Conservation (phyloP, 2,113 vertebrate genomes). For the Empidonax traillii region DNA sequence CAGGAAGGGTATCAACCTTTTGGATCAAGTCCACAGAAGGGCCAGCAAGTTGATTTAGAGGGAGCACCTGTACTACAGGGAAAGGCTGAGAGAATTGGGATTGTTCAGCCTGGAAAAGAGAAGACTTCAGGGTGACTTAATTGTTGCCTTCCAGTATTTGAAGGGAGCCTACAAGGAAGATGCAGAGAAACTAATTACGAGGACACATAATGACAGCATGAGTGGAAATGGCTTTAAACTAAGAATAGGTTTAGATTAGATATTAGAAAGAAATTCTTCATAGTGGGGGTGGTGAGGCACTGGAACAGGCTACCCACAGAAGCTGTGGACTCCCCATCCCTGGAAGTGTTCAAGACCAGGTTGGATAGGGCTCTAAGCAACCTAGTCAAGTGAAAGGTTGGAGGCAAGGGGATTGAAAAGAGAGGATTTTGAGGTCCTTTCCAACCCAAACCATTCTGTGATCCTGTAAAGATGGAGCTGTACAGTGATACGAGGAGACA, state of each 20-base stretch:
- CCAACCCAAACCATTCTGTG: background rate
- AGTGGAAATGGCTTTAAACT: background rate
- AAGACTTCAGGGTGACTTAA: background rate
- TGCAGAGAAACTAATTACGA: background rate
- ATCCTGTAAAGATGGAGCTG: background rate
- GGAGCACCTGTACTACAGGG: background rate
- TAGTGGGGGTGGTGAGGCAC: background rate
- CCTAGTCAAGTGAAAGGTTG: too few species aligned
- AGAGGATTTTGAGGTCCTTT: too few species aligned
- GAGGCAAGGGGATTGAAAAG: too few species aligned
- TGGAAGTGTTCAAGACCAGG: background rate
- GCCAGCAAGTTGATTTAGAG: background rate
- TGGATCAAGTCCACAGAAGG: background rate
- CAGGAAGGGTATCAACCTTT: background rate
- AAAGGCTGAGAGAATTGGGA: background rate
- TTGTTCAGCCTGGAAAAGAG: background rate
- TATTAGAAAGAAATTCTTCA: background rate
- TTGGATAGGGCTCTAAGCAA: background rate
- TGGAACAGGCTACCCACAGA: background rate
- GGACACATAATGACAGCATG: background rate
- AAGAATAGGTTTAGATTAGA: background rate
- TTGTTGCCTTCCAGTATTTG: background rate
- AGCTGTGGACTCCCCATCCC: background rate
- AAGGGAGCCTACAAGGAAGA: fast-evolving
- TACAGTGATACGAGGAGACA: background rate